Percentiles rank a stretch among this genome's conserved stretches.
These are phyloP conservation scores for Chloropsis cyanopogon DNA, from an alignment of 2,113 vertebrate genomes.

Conservation along the genomic window DNA sequence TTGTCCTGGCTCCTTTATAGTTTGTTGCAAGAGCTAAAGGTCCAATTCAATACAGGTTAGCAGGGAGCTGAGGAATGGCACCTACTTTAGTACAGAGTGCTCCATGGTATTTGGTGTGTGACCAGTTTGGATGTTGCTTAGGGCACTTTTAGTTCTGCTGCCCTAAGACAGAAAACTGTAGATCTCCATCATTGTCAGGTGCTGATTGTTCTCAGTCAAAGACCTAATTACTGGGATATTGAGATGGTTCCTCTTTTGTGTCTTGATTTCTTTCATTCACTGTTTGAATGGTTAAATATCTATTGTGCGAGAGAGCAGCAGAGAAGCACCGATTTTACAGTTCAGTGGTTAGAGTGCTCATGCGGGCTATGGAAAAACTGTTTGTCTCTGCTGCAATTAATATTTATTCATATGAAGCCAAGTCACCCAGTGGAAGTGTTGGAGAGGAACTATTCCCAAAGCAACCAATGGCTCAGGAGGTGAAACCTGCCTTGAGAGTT, in stretches of 20 bases:
- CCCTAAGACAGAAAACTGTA: neutral
- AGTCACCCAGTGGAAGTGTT: neutral
- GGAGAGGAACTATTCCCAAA: neutral
- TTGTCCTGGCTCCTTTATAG: neutral
- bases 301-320: neutral
- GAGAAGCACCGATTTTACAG: neutral
- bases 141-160: neutral
- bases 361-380: neutral
- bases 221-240: neutral
- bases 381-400: neutral
- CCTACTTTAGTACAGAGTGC: neutral
- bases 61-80: neutral
- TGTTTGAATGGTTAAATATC: neutral
- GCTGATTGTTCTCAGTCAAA: neutral
- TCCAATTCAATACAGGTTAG: rapidly evolving
- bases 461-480: neutral
- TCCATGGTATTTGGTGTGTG: neutral
- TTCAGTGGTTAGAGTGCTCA: neutral
- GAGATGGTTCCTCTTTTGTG: neutral
- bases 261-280: neutral
- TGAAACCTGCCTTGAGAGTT: rapidly evolving
- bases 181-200: neutral
- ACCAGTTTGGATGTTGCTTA: neutral
- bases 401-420: neutral
- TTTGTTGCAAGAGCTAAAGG: neutral